Percentiles rank a stretch among this genome's conserved stretches.
Conservation (phyloP, 2,888 invertebrate genomes). For the Quadroppia sp. region DNA sequence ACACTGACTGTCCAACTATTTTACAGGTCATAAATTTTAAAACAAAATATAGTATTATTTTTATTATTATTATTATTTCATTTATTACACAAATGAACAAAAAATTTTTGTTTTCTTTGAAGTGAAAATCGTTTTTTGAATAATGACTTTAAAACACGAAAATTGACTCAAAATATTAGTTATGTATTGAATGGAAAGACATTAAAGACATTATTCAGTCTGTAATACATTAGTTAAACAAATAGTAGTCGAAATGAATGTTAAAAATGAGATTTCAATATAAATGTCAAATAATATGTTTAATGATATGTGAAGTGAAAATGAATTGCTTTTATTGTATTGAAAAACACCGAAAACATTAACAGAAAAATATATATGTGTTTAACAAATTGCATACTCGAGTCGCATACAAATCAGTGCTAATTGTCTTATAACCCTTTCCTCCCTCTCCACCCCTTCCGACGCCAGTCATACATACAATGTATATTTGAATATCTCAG, state of each 20-base stretch:
- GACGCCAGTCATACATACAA: too few species aligned
- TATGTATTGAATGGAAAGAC: background rate
- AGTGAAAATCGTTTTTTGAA: background rate
- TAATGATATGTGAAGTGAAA: background rate
- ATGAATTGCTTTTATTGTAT: background rate
- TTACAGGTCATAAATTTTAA: too few species aligned
- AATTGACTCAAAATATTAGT: background rate
- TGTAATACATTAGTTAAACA: background rate
- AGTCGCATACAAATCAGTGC: constrained; percentile 14
- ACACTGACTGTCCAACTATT: too few species aligned
- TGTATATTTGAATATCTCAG: too few species aligned
- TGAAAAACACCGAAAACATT: too few species aligned
- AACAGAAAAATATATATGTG: too few species aligned
- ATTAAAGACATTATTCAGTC: too few species aligned
- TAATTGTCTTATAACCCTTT: background rate
- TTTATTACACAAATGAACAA: background rate
- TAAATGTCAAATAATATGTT: background rate
- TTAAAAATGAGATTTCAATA: background rate
- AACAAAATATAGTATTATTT: too few species aligned
- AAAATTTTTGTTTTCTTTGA: background rate
- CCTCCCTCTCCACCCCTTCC: too few species aligned
- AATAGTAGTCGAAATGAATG: background rate
- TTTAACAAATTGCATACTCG: background rate
- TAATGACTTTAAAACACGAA: background rate
- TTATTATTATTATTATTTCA: background rate